Base-by-base conservation (phyloP, 1,140 invertebrate genomes). In the Onthophagus taurus region DNA sequence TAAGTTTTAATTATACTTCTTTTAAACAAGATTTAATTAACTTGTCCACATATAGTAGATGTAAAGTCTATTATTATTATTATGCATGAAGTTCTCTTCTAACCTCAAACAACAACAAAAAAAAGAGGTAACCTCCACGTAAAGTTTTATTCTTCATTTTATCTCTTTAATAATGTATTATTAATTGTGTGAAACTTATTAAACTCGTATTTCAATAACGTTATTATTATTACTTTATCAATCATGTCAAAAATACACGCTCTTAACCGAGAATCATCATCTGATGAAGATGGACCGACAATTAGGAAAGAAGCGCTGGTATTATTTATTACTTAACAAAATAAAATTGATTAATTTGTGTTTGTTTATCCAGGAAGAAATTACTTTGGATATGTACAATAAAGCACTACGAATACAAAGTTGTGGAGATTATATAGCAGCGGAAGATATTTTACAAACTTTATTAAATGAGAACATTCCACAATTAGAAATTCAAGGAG, bases 251-350 rank as follows among this genome's bases (percentile, higher is more conserved):
- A 65, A 59, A 61, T 65, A 14, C 48, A 52, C 24, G 52, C 63
- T 24, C 48, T 65, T 45, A 65, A 65, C 37, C 44, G 55, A 20
- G 61, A 63, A 17, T 57, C 54, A 19, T 56, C 55, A 9, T 65
- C 63, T 2, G 63, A 65, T 47, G 63, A 65, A 50, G 63, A 65
- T 50, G 52, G 49, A 19, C 61, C 63, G 9, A 39, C 21, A 7
- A 63, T 65, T 26, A 46, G 60, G 42, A 61, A 54, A 47, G 63
- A 65, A 51, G 59, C 61, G n/a, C 61, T 63, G 47, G 61, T 60
- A 58, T 37, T 16, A 42, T 11, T 34, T 37, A 34, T 43, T 2
- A 3, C 23, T 37, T 17, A 29, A 29, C 16, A 5, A 34, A n/a
- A 29, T 18, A 42, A 38, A 51, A 3, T 38, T 16, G 11, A 36